Base-by-base conservation (phyloP, 2,797 vertebrate genomes). In the Neosilurus hyrtlii region DNA sequence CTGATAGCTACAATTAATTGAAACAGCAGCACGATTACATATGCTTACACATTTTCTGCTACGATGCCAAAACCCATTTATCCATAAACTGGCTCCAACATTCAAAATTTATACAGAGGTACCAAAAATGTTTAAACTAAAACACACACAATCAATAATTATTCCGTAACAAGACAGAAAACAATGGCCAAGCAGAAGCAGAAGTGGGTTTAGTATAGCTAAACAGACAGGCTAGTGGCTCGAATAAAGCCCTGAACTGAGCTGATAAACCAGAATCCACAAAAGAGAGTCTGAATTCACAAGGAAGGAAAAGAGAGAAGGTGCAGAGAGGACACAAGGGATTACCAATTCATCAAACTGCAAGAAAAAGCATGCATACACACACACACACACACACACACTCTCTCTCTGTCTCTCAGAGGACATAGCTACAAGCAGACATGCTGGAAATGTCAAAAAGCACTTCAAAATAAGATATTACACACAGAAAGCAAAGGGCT, bases 211-310 rank as follows among this genome's bases (percentile, higher is more conserved):
- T 92, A 94, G 94, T 92, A 91, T 92, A 92, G 93, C 93, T 94
- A 94, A 94, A 91, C 93, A 94, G 94, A 93, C 94, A 94, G 93
- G 93, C 92, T 37, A 86, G 79, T 82, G 56, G 87, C 54, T 22
- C 7, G 16, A 82, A 54, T 56, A 49, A 79, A 62, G 35, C 9
- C 37, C 6, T 43, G 74, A 80, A 78, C 4, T 22, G 20, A 24
- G 30, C 35, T 62, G 9, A 67, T 63, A 26, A 26, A 49, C 49
- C 49, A 72, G 14, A 72, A 15, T 52, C 18, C 68, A 37, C 16
- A 22, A 43, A 24, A 52, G 10, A 82, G 68, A 62, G 37, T 8
- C 54, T 62, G 30, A 62, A 76, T 43, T 74, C 56, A 76, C 24
- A 35, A 71, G 63, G 26, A 72, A 63, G 67, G n/a, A 30, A 71